These are phyloP conservation scores for Phoeniculus purpureus DNA, from an alignment of 2,797 vertebrate genomes.

Conservation along the genomic window DNA sequence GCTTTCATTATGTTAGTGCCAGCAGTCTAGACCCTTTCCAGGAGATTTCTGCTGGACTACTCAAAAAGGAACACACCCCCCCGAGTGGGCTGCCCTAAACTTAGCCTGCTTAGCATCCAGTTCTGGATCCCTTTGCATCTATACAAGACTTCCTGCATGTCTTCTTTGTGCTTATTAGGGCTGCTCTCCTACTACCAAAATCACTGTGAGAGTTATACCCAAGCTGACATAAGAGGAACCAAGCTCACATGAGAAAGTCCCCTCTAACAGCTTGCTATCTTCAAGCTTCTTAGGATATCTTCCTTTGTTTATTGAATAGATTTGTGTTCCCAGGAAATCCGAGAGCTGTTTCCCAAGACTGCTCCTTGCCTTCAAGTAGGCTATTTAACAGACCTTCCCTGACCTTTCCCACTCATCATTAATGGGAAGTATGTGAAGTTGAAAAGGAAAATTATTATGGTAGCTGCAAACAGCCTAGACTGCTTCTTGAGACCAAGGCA, in stretches of 20 bases:
- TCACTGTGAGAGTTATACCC: neutral
- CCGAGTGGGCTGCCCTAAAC: neutral
- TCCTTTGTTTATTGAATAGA: neutral
- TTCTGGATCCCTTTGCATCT: neutral
- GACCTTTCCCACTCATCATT: constrained; percentile 12
- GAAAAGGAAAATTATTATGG: neutral
- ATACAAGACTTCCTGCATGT: neutral
- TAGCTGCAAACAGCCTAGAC: neutral
- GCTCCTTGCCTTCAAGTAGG: neutral
- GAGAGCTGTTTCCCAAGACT: neutral
- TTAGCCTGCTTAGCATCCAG: accelerated
- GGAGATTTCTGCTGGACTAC: neutral
- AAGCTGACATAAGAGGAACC: neutral
- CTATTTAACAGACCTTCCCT: neutral
- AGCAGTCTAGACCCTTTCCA: neutral
- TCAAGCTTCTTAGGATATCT: neutral
- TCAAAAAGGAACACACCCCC: neutral
- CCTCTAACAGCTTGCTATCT: neutral
- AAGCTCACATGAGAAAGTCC: neutral
- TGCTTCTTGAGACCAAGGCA: neutral
- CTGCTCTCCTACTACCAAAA: neutral
- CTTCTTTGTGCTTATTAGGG: neutral
- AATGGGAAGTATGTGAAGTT: neutral
- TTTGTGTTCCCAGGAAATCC: neutral
- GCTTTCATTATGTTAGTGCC: neutral